These are phyloP conservation scores for Myrmophylax atrothorax DNA, from an alignment of 2,113 vertebrate species.

Conservation along the genomic window DNA sequence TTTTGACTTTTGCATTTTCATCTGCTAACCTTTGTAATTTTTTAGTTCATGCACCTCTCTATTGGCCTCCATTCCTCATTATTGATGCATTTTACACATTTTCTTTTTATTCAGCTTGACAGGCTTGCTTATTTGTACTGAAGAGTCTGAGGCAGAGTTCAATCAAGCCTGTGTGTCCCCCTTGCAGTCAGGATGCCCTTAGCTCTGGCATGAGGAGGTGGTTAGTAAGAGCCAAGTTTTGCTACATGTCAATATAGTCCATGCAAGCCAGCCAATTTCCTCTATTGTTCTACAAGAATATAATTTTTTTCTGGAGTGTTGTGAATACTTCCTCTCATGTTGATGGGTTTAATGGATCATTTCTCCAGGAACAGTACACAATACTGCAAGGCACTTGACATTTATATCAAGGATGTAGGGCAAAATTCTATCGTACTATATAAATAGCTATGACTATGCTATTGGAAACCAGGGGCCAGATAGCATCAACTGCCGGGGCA, in stretches of 20 bases:
- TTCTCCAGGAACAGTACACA: slow-evolving; percentile 25
- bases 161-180: neutral
- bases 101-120: neutral
- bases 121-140: neutral
- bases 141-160: neutral
- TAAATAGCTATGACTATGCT: neutral
- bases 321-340: slow-evolving; percentile 4
- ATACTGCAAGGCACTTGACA: slow-evolving; percentile 17
- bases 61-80: neutral
- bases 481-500: neutral
- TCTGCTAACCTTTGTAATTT: neutral
- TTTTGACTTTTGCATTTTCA: slow-evolving; percentile 57
- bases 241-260: neutral
- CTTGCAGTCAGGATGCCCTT: neutral
- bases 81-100: neutral
- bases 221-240: neutral
- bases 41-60: neutral
- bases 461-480: neutral
- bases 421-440: neutral
- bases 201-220: neutral
- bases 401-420: slow-evolving; percentile 31
- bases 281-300: neutral
- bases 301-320: slow-evolving; percentile 19
- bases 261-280: neutral
- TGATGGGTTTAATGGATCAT: slow-evolving; percentile 27